phyloP scores from a whole-genome alignment of 2,888 invertebrate genomes.

The Acheta domesticus region DNA sequence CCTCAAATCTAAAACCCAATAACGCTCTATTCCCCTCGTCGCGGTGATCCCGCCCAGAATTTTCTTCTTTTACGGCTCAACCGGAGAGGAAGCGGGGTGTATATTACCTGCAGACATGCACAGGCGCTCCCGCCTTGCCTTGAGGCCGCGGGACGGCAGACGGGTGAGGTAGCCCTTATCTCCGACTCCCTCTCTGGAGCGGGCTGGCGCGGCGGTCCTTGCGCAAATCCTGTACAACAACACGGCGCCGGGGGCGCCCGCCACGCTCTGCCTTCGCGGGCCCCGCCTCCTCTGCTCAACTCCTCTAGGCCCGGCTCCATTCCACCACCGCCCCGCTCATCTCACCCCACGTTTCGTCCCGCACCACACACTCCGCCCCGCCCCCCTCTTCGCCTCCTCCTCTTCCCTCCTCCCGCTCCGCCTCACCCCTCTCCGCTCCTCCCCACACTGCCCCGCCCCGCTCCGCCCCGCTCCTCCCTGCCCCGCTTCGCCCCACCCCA shows the following conservation, averaged over 20 bases:
- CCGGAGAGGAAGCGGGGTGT: not conserved
- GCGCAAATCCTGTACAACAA: not conserved
- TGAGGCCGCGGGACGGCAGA: not conserved
- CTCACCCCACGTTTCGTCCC: too few species aligned
- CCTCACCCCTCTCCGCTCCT: too few species aligned
- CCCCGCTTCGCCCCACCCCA: too few species aligned
- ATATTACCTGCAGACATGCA: not conserved
- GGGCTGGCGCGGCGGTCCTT: not conserved
- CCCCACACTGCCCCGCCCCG: too few species aligned
- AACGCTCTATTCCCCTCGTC: not conserved
- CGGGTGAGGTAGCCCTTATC: not conserved
- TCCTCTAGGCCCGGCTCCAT: too few species aligned
- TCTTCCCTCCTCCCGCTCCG: too few species aligned
- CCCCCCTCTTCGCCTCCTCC: too few species aligned
- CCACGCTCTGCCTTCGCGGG: not conserved
- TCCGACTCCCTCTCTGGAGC: not conserved
- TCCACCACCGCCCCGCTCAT: too few species aligned
- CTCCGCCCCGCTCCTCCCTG: too few species aligned
- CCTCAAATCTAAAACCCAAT: too few species aligned
- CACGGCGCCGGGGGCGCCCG: not conserved
- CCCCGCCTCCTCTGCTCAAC: too few species aligned
- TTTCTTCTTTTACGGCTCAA: not conserved
- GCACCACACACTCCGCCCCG: too few species aligned
- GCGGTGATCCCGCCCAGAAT: not conserved
- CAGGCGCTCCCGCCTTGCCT: not conserved